A percentile compares a stretch with the other conserved stretches of the same genome.
These are phyloP conservation scores for Eupithecia subfuscata DNA, from an alignment of 2,888 invertebrate genomes.

Conservation along the genomic window DNA sequence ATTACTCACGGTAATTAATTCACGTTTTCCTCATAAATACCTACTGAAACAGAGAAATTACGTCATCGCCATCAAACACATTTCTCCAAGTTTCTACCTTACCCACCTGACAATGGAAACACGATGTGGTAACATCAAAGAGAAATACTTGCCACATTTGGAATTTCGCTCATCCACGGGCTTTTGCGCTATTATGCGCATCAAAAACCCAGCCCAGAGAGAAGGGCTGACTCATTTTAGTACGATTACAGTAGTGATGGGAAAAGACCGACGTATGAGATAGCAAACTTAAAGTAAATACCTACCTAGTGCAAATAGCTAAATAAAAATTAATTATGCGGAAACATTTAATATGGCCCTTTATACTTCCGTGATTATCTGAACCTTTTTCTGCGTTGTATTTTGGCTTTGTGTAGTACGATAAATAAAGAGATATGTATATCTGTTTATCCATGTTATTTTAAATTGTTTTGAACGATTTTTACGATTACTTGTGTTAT, in stretches of 20 bases:
- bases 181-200: constrained; percentile 40
- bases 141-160: constrained; percentile 43
- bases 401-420: too few relatives aligned
- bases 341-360: neutral
- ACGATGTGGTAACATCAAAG: constrained; percentile 42
- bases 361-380: neutral
- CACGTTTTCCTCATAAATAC: neutral
- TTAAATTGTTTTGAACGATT: too few relatives aligned
- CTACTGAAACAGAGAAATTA: neutral
- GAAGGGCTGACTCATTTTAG: constrained; percentile 4
- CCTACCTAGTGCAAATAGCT: neutral
- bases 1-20: constrained; percentile 13
- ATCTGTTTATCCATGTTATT: too few relatives aligned
- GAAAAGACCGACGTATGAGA: neutral
- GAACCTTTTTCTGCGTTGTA: too few relatives aligned
- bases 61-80: constrained; percentile 30
- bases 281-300: neutral
- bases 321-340: neutral
- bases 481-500: too few relatives aligned
- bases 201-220: constrained; percentile 36
- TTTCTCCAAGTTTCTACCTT: constrained; percentile 11
- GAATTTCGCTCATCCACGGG: constrained; percentile 42
- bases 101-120: constrained; percentile 30
- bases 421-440: too few relatives aligned
- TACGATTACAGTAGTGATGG: neutral